Evolutionary conservation across 2,797 vertebrate species (phyloP).

Genomic region (Cyclopterus lumpus): DNA sequence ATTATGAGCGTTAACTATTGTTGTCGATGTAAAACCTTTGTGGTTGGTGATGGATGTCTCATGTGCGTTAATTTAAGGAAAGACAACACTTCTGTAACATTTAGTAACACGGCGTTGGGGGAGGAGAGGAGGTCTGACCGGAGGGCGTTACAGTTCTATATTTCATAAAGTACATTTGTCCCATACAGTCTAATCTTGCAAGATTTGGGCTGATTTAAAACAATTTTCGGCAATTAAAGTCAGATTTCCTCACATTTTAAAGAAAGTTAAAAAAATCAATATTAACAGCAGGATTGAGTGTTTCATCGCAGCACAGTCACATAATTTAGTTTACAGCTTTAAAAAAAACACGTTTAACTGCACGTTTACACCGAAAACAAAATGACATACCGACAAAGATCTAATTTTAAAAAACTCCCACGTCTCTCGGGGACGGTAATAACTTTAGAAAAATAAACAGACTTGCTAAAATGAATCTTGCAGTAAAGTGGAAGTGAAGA

Average conservation of each 20-base stretch:
- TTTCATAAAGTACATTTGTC: no score
- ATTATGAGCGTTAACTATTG: background rate
- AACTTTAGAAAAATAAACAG: conserved; percentile 1
- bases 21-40: no score
- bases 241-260: background rate
- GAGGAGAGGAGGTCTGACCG: no score
- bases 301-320: background rate
- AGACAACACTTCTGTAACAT: no score
- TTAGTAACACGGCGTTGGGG: no score
- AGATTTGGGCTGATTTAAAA: no score
- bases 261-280: background rate
- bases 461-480: background rate
- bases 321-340: background rate
- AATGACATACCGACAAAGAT: conserved; percentile 18
- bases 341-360: background rate
- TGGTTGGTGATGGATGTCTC: no score
- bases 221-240: background rate
- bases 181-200: no score
- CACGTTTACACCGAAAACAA: background rate
- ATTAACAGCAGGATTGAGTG: background rate
- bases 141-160: no score
- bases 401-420: conserved; percentile 19
- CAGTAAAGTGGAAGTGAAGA: background rate
- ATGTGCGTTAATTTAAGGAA: no score
- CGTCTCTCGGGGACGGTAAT: conserved; percentile 21